Evolutionary conservation across 2,888 invertebrate species (phyloP), one percentile per base, ranked within the genome.

Genomic region (Sphaeridia pumilis): DNA sequence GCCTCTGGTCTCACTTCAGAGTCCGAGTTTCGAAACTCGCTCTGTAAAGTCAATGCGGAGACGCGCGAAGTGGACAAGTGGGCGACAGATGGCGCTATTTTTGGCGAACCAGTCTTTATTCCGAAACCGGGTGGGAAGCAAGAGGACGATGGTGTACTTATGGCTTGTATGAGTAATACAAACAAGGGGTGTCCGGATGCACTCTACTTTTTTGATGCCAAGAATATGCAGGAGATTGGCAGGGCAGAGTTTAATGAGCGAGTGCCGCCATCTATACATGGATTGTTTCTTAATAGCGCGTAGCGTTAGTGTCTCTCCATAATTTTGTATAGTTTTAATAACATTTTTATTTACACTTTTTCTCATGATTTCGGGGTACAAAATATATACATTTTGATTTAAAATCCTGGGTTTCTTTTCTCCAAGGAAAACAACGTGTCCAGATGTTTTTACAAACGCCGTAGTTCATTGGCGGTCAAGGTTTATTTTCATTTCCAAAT

Each of bases 61-160:
- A 68, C 66, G 1, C 68, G 69, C 41, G 63, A 67, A 2, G 58
- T 62, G 10, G 58, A 57, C 24, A 55, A 61, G 10, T 74, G 73
- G 72, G 61, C 63, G 24, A 67, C 67, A 35, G 67, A 68, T 26
- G 64, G 67, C 22, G 67, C 69, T 51, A 67, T 70, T 52, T 66
- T 70, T 0, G 69, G 71, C 2, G 75, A 75, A 60, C 71, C 74
- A 2, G 67, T 73, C 28, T 75, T 75, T 60, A 70, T 75, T 3
- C 66, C 72, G 1, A 58, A 68, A 25, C 52, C 52, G 2, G 46
- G 46, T 74, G 68, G 68, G 1, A 63, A 52, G 0, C 66, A 66
- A n/a, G 75, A 75, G 61, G 75, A 75, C 59, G 73, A 74, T 58
- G 75, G 75, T 12, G 62, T 69, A 4, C 52, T 70, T 4, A 57